Conservation (phyloP, 2,113 vertebrate species). For the Candoia aspera region DNA sequence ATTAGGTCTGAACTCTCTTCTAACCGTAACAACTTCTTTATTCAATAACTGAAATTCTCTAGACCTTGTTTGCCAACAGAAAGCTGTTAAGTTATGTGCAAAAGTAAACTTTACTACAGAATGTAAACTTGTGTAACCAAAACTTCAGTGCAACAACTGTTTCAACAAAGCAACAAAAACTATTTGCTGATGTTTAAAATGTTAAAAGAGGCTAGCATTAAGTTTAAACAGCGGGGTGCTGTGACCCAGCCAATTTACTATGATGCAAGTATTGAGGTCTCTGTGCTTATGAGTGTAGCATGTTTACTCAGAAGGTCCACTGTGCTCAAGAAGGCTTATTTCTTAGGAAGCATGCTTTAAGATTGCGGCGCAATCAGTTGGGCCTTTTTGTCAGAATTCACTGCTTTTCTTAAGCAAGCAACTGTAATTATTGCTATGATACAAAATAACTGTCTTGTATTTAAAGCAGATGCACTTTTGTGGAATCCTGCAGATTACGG, state of each 20-base stretch:
- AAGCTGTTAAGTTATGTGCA: conserved; percentile 10
- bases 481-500: background rate
- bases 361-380: background rate
- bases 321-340: background rate
- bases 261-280: no score
- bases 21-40: background rate
- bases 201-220: conserved; percentile 3
- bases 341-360: background rate
- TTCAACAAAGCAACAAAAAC: background rate
- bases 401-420: background rate
- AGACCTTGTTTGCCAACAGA: background rate
- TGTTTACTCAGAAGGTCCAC: background rate
- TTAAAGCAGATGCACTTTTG: background rate
- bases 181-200: background rate
- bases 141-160: conserved; percentile 5
- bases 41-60: background rate
- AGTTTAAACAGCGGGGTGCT: background rate
- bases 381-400: background rate
- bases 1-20: background rate
- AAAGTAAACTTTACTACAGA: background rate
- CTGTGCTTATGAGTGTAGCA: no score
- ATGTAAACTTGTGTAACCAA: background rate
- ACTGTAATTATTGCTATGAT: background rate
- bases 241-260: no score
- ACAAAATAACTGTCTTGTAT: conserved; percentile 16